Conservation (phyloP, 2,888 invertebrate genomes). For the Pandemis cinnamomeana region DNA sequence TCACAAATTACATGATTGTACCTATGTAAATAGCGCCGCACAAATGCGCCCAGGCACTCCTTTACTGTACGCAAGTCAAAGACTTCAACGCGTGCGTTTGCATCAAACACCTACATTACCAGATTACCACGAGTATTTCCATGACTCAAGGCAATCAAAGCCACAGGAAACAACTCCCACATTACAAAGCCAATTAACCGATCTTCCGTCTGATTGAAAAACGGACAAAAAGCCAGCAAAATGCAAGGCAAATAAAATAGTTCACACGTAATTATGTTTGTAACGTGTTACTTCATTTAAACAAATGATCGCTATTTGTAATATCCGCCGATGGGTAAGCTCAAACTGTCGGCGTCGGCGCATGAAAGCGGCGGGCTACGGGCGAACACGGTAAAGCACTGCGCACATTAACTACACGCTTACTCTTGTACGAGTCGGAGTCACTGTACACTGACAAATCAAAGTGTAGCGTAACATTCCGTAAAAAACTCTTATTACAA, state of each 20-base stretch:
- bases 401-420: constrained; percentile 6
- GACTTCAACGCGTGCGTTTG: constrained; percentile 35
- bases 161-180: neutral
- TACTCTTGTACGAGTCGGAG: neutral
- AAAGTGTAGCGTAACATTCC: no score
- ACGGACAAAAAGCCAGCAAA: constrained; percentile 9
- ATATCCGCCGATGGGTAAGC: constrained; percentile 37
- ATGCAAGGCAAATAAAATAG: constrained; percentile 17
- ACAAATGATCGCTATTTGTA: constrained; percentile 43
- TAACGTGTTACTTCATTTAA: constrained; percentile 36
- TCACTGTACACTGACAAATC: neutral
- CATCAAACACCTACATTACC: neutral
- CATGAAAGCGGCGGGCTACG: constrained; percentile 30
- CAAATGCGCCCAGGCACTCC: constrained; percentile 22
- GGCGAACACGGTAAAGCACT: neutral
- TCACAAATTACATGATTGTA: constrained; percentile 22
- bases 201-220: constrained; percentile 21
- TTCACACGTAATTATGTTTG: constrained; percentile 31
- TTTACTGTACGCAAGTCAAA: constrained; percentile 10
- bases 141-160: neutral
- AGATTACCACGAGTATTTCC: constrained; percentile 1
- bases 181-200: constrained; percentile 3
- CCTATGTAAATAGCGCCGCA: constrained; percentile 26
- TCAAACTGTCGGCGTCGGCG: constrained; percentile 25
- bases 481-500: no score